Conservation (phyloP, 2,113 vertebrate species). For the Atherinomorus stipes region DNA sequence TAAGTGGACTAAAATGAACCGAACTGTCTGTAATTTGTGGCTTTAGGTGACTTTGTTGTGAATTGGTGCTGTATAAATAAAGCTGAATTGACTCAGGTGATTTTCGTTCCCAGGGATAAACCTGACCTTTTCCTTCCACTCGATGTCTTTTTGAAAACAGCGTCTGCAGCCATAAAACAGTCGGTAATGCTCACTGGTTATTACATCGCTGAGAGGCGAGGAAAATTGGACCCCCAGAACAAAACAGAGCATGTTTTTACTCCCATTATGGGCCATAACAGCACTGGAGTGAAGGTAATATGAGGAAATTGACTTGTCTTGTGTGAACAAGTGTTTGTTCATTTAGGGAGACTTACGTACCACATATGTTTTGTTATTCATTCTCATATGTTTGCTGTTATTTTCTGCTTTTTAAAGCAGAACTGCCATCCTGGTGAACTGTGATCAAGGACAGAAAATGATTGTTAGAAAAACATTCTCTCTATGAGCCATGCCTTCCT, state of each 20-base stretch:
- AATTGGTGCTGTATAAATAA: too few relatives aligned
- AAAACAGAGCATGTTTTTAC: constrained; percentile 20
- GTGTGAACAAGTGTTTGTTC: constrained; percentile 24
- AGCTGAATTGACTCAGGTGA: too few relatives aligned
- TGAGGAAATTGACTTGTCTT: constrained; percentile 37
- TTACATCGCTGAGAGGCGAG: background rate
- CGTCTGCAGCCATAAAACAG: background rate
- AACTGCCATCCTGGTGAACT: background rate
- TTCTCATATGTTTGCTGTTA: constrained; percentile 16
- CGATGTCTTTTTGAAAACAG: background rate
- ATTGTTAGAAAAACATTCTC: constrained; percentile 6
- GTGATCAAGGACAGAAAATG: background rate
- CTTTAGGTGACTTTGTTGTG: too few relatives aligned
- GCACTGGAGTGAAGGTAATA: constrained; percentile 43
- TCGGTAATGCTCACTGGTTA: background rate
- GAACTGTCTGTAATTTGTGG: too few relatives aligned
- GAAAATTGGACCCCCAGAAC: constrained; percentile 4
- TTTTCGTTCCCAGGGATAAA: too few relatives aligned
- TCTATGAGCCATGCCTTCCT: constrained; percentile 38
- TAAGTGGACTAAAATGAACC: too few relatives aligned
- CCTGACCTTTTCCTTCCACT: constrained; percentile 12
- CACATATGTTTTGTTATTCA: background rate
- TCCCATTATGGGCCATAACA: constrained; percentile 31
- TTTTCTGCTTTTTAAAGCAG: background rate
- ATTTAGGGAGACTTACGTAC: background rate